Conservation (phyloP, 2,797 vertebrate species). For the Pristis pectinata region DNA sequence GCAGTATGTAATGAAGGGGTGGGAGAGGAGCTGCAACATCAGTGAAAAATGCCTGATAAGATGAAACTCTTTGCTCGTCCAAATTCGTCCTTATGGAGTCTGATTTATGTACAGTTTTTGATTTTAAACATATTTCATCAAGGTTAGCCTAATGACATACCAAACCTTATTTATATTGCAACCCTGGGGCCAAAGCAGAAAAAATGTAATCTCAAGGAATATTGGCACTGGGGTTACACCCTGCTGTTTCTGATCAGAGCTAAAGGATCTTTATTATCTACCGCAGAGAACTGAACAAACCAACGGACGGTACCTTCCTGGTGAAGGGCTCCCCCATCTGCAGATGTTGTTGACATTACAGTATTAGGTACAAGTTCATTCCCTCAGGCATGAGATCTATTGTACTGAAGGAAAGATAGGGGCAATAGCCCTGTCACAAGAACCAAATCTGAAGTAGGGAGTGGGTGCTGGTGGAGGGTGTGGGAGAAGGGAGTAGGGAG, state of each 20-base stretch:
- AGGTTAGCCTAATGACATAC: neutral
- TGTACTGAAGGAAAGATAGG: neutral
- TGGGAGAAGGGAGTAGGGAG: neutral
- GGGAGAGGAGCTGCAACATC: neutral
- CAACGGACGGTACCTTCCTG: neutral
- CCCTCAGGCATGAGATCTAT: neutral
- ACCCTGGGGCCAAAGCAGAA: neutral
- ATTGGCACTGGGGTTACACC: slow-evolving; percentile 31
- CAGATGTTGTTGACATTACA: neutral
- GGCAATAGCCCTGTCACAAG: neutral
- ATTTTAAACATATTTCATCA: slow-evolving; percentile 25
- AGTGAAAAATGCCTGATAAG: neutral
- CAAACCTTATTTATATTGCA: slow-evolving; percentile 12
- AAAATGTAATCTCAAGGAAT: slow-evolving; percentile 26
- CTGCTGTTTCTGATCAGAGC: slow-evolving; percentile 5
- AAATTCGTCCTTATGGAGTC: neutral
- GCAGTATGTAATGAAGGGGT: neutral
- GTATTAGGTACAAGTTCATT: neutral
- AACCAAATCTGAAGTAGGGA: neutral
- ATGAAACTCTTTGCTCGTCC: neutral
- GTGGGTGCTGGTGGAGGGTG: neutral
- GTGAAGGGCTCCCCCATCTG: slow-evolving; percentile 22
- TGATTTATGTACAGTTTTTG: slow-evolving; percentile 22
- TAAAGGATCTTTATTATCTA: slow-evolving; percentile 22
- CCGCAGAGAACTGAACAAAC: neutral